Conservation (phyloP, 1,140 invertebrate species). For the Babylonia areolata region DNA sequence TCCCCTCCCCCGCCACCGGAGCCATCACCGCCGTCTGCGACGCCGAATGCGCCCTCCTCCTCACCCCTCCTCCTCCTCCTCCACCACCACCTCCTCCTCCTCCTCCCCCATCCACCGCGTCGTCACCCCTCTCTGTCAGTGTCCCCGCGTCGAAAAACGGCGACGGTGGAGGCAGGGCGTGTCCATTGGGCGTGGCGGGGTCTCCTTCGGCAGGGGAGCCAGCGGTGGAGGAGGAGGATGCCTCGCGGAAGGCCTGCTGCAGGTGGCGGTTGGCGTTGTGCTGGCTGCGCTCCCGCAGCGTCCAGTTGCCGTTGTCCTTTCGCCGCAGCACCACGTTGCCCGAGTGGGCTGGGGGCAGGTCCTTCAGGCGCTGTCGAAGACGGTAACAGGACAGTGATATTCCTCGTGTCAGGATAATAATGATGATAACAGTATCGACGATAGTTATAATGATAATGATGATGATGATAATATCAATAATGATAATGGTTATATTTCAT, state of each 20-base stretch:
- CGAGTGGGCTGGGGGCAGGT: background rate
- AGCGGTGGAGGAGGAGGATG: background rate
- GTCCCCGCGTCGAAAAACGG: background rate
- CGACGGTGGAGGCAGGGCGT: background rate
- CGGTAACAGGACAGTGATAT: too few species aligned
- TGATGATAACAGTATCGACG: too few species aligned
- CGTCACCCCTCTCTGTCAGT: too few species aligned
- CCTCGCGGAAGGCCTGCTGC: constrained; percentile 43
- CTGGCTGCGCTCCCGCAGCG: constrained; percentile 49
- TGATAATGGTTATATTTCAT: too few species aligned
- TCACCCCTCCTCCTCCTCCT: background rate
- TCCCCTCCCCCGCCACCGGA: background rate
- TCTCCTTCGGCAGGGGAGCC: background rate
- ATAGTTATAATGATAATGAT: too few species aligned
- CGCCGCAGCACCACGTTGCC: constrained; percentile 52
- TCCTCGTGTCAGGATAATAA: too few species aligned
- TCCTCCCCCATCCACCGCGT: background rate
- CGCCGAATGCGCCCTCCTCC: too few species aligned
- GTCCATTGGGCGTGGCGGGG: background rate
- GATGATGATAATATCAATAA: too few species aligned
- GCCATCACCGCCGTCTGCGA: too few species aligned
- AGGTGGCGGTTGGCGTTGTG: constrained; percentile 51
- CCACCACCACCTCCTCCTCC: background rate
- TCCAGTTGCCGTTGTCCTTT: constrained; percentile 61
- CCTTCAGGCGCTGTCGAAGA: background rate